These are phyloP conservation scores for Oostethus manadensis DNA, from an alignment of 2,113 vertebrate genomes.

Conservation along the genomic window DNA sequence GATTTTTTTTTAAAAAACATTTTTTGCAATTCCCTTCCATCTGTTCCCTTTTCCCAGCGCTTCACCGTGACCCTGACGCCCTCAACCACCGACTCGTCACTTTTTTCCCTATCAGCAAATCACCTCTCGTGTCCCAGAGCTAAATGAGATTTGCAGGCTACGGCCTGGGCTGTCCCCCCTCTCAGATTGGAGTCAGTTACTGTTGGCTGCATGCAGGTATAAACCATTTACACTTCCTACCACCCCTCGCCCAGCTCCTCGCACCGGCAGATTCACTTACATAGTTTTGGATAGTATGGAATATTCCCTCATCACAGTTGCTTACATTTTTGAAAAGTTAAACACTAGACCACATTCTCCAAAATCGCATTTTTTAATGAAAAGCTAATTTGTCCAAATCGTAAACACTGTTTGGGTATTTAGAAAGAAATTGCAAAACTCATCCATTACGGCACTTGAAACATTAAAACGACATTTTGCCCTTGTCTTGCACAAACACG, in stretches of 20 bases:
- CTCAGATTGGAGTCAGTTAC: constrained; percentile 60
- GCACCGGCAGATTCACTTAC: not conserved
- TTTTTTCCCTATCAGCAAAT: constrained; percentile 42
- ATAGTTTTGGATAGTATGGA: not conserved
- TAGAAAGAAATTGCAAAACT: too few relatives aligned
- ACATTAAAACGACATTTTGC: too few relatives aligned
- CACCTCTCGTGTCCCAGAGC: constrained; percentile 50
- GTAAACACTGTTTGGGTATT: too few relatives aligned
- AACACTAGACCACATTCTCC: too few relatives aligned
- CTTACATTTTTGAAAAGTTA: too few relatives aligned
- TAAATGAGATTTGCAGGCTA: constrained; percentile 72
- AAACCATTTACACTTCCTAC: constrained; percentile 55
- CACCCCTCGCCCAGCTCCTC: constrained; percentile 17
- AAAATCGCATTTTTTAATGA: too few relatives aligned
- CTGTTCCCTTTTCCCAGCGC: constrained; percentile 31
- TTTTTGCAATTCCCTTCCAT: constrained; percentile 40
- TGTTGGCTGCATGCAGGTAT: constrained; percentile 60
- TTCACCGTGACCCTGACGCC: constrained; percentile 34
- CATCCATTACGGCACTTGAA: too few relatives aligned
- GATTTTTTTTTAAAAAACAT: constrained; percentile 5
- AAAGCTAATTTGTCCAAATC: too few relatives aligned
- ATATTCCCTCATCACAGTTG: not conserved
- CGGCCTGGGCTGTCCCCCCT: constrained; percentile 30
- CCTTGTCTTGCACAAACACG: too few relatives aligned
- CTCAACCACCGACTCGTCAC: constrained; percentile 10